phyloP scores from a whole-genome alignment of 2,888 invertebrate genomes.

The Drepanosiphum platanoidis region DNA sequence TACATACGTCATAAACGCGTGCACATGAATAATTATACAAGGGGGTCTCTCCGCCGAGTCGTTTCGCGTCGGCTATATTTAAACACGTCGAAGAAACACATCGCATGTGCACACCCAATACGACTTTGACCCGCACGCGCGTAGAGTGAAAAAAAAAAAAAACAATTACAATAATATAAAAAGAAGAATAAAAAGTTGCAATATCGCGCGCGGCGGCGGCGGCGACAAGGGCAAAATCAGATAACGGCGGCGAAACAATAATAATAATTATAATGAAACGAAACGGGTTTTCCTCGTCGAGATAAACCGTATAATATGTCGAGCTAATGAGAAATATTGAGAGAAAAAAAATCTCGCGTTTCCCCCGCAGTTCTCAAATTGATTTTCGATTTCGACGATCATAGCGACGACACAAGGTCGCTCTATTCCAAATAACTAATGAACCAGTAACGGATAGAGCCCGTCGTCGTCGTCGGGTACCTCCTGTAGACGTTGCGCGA shows the following conservation, averaged over 20 bases:
- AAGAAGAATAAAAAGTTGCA: too few species aligned
- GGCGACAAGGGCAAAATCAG: neutral
- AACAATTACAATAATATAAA: neutral
- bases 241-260: neutral
- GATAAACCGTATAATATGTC: neutral
- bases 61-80: neutral
- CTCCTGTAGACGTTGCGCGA: too few species aligned
- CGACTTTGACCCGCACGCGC: neutral
- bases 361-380: neutral
- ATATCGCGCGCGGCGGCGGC: too few species aligned
- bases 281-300: neutral
- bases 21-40: neutral
- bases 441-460: constrained; percentile 43
- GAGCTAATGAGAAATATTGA: neutral
- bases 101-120: neutral
- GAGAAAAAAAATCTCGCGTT: neutral
- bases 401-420: constrained; percentile 41
- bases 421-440: constrained; percentile 53
- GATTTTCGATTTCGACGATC: constrained; percentile 45
- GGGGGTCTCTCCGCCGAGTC: neutral
- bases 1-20: neutral
- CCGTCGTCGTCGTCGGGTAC: neutral
- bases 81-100: neutral
- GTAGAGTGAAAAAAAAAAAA: too few species aligned
- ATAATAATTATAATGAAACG: neutral